These are phyloP conservation scores for Enteromius viviparus DNA, from an alignment of 2,797 vertebrate genomes.

Conservation along the genomic window DNA sequence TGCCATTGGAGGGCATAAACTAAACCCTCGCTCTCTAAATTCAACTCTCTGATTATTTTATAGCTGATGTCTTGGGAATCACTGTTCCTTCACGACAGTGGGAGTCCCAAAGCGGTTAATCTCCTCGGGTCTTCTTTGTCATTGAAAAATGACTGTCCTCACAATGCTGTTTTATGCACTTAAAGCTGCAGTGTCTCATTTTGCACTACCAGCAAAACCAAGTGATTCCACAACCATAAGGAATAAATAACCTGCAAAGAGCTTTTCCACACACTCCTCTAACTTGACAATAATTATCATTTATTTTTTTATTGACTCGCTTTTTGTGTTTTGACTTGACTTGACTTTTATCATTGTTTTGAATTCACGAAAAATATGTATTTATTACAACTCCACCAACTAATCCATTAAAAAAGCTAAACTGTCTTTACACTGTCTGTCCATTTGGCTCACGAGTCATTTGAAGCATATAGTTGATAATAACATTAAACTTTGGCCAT, in stretches of 20 bases:
- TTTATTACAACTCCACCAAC: no score
- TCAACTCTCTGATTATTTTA: constrained; percentile 33
- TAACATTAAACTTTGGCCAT: constrained; percentile 9
- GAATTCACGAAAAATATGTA: no score
- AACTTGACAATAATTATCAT: background rate
- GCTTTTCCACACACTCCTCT: background rate
- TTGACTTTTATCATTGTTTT: no score
- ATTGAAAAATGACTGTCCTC: constrained; percentile 20
- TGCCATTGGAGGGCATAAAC: constrained; percentile 2
- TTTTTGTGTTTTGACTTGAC: background rate
- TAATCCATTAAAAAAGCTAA: background rate
- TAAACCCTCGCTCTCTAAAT: background rate
- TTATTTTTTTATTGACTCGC: background rate
- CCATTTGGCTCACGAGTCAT: background rate
- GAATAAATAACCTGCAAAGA: background rate
- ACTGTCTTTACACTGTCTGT: background rate
- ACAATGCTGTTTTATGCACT: constrained; percentile 1
- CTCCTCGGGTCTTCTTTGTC: constrained; percentile 18
- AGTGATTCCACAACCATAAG: background rate
- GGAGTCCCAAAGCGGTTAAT: constrained; percentile 16
- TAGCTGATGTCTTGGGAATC: constrained; percentile 17
- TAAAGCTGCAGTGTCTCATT: constrained; percentile 6
- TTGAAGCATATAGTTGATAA: background rate
- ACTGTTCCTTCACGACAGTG: background rate
- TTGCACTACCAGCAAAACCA: background rate